phyloP scores from a whole-genome alignment of 92 coral and sea anemone genomes.

The Montipora capitata region DNA sequence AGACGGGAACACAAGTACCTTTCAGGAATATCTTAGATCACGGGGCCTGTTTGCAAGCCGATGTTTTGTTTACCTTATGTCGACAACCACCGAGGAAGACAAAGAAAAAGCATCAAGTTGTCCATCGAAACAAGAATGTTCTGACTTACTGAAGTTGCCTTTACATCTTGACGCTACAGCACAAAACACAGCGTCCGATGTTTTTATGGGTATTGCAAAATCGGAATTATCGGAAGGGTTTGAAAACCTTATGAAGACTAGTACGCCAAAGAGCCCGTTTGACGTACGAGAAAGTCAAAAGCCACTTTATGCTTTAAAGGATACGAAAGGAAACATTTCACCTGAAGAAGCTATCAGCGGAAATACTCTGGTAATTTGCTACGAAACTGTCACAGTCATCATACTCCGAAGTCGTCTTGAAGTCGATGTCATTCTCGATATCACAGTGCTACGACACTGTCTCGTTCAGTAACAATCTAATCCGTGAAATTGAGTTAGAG shows the following conservation, averaged over 20 bases:
- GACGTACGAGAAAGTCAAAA: conserved; percentile 10
- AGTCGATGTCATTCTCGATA: conserved; percentile 29
- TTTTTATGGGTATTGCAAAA: conserved; percentile 40
- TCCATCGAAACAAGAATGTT: too few relatives aligned
- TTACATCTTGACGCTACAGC: too few relatives aligned
- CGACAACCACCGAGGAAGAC: too few relatives aligned
- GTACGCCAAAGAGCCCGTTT: conserved; percentile 38
- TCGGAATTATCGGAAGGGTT: conserved; percentile 42
- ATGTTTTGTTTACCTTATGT: too few relatives aligned
- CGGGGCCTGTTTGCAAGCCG: too few relatives aligned
- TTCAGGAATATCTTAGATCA: too few relatives aligned
- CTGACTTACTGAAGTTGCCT: too few relatives aligned
- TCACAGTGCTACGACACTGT: conserved; percentile 57
- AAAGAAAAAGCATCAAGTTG: too few relatives aligned
- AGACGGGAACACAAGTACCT: too few relatives aligned
- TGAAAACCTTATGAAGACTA: conserved; percentile 17
- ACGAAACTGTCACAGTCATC: conserved; percentile 62
- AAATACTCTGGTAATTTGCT: conserved; percentile 41
- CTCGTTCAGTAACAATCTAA: conserved; percentile 23
- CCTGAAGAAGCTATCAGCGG: conserved; percentile 24
- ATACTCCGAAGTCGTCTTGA: conserved; percentile 54
- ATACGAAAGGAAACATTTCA: conserved; percentile 23
- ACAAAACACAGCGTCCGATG: too few relatives aligned
- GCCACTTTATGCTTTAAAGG: conserved; percentile 31
- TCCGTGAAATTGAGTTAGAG: conserved; percentile 38